Evolutionary conservation across 2,888 invertebrate genomes (phyloP).

Genomic region (Heliconius ethilla): DNA sequence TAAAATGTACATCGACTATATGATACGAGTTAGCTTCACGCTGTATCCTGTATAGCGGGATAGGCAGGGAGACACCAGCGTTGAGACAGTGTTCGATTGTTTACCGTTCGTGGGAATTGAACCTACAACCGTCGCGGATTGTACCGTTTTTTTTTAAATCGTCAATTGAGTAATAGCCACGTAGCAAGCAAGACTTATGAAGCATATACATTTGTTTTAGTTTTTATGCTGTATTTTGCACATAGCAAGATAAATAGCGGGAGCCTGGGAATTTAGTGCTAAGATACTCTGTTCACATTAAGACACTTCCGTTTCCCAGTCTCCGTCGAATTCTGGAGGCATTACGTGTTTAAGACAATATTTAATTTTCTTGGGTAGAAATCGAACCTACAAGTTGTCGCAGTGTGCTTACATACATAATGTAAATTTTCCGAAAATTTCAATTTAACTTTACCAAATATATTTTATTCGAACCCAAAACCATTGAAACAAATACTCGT

Average conservation of each 20-base stretch:
- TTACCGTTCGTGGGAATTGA: not conserved
- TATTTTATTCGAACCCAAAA: not conserved
- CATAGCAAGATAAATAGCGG: not conserved
- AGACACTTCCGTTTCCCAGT: too few species aligned
- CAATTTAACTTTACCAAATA: not conserved
- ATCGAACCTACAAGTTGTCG: too few species aligned
- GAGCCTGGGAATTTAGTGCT: too few species aligned
- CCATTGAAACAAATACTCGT: not conserved
- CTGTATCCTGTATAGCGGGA: not conserved
- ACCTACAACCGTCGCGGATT: too few species aligned
- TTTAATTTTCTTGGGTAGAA: too few species aligned
- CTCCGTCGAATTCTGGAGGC: too few species aligned
- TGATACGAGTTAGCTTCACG: not conserved
- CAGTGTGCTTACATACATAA: not conserved
- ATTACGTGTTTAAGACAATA: too few species aligned
- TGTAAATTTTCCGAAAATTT: not conserved
- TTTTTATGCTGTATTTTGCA: not conserved
- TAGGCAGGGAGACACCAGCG: not conserved
- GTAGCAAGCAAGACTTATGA: not conserved
- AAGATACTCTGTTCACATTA: too few species aligned
- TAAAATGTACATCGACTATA: constrained; percentile 7
- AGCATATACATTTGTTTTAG: not conserved
- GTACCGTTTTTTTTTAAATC: too few species aligned
- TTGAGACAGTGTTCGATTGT: not conserved
- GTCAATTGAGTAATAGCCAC: not conserved